Conservation (phyloP, 2,797 vertebrate genomes). For the Garrulus glandarius region DNA sequence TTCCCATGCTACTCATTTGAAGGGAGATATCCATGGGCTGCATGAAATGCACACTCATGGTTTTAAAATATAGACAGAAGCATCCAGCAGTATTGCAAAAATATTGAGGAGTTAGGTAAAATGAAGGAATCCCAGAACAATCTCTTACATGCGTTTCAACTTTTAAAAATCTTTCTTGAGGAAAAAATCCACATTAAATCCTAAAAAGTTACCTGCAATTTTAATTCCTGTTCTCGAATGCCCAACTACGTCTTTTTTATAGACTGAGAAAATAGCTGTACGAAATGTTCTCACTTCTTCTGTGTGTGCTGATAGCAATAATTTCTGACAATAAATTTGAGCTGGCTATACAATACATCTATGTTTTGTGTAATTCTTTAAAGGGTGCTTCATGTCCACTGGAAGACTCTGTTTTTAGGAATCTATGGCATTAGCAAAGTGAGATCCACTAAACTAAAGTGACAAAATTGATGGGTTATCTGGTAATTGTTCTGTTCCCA, state of each 20-base stretch:
- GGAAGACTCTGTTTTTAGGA: neutral
- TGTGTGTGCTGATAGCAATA: neutral
- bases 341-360: neutral
- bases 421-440: neutral
- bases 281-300: neutral
- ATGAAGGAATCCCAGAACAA: neutral
- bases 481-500: neutral
- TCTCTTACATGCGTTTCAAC: neutral
- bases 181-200: neutral
- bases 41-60: neutral
- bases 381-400: neutral
- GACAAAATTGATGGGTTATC: neutral
- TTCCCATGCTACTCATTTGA: neutral
- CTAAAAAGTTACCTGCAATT: neutral
- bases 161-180: neutral
- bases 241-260: neutral
- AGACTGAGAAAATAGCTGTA: neutral
- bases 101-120: neutral
- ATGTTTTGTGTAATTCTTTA: neutral
- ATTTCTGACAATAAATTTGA: neutral
- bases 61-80: neutral
- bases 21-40: neutral
- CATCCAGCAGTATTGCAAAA: neutral
- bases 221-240: neutral
- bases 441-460: neutral